Base-by-base conservation (phyloP, 2,888 invertebrate genomes). In the Alcis repandata region DNA sequence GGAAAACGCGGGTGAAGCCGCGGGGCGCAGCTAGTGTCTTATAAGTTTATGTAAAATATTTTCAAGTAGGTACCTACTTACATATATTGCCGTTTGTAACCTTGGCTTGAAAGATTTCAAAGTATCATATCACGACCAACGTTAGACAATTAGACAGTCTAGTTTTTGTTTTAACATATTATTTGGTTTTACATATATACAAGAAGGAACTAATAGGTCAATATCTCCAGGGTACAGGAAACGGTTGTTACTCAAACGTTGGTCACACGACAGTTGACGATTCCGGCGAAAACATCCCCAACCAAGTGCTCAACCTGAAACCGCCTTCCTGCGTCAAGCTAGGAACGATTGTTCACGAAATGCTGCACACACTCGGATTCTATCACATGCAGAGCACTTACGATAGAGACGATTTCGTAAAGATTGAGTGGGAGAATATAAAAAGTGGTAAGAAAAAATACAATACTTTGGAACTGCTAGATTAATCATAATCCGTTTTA, bases 371-470 rank as follows among this genome's bases (percentile, higher is more conserved):
- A 0, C 84, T 97, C 1, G 97, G 97, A 0, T 97, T 97, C 85
- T 96, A 96, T 83, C 97, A 98, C 79, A 97, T 97, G 89, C 97
- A 97, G 81, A 96, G 96, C 78, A 94, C 97, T 20, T 95, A 95
- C 15, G 95, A 97, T 84, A 94, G 98, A 70, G 97, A 97, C 79
- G 94, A 96, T 0, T 97, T 94, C 82, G 96, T 98, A 0, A 94
- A 94, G 70, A 96, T 97, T 71, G 86, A 95, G 54, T 96, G 96
- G 95, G 95, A 96, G 46, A 97, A 97, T 79, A 96, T 97, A 51
- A 85, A 87, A 73, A 76, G 88, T 72, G 95, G 96, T 95, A 78
- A 72, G 52, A 32, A 27, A 45, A 13, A 13, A 22, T 52, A 20
- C 19, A 6, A 27, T 2, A 27, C 3, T 27, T 27, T 27, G 2